phyloP scores from a whole-genome alignment of 2,888 invertebrate genomes.

The Osmoderma eremita region DNA sequence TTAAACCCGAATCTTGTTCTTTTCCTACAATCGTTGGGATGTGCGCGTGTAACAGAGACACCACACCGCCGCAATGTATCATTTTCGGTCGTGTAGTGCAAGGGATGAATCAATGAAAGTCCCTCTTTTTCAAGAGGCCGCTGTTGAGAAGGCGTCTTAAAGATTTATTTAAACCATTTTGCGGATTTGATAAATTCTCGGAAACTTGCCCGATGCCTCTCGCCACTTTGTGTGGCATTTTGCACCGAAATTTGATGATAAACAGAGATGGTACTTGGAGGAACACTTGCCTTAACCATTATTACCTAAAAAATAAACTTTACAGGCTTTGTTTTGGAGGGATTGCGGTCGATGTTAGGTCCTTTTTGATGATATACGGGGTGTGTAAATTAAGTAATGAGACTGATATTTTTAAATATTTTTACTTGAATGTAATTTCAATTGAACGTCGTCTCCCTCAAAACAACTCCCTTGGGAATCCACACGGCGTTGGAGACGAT shows the following conservation, averaged over 20 bases:
- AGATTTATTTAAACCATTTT: constrained; percentile 1
- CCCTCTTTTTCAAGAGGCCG: constrained; percentile 8
- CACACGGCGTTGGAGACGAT: too few species aligned
- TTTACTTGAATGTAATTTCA: too few species aligned
- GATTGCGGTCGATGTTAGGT: too few species aligned
- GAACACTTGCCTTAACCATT: constrained; percentile 1
- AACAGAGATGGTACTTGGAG: not conserved
- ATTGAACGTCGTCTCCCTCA: too few species aligned
- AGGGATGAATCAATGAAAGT: constrained; percentile 23
- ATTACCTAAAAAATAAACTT: constrained; percentile 16
- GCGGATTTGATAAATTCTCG: constrained; percentile 12
- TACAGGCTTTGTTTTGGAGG: not conserved
- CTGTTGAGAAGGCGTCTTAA: not conserved
- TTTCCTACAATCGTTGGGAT: not conserved
- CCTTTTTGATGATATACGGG: too few species aligned
- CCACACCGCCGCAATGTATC: constrained; percentile 10
- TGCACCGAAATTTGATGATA: constrained; percentile 21
- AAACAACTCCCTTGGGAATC: too few species aligned
- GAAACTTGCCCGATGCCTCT: constrained; percentile 8
- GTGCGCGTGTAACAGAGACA: constrained; percentile 1
- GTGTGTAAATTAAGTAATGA: too few species aligned
- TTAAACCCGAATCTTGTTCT: not conserved
- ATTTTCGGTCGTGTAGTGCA: constrained; percentile 15
- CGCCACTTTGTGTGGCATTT: not conserved
- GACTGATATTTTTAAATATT: too few species aligned